Conservation (phyloP, 2,888 invertebrate genomes). For the Schrankia costaestrigalis region DNA sequence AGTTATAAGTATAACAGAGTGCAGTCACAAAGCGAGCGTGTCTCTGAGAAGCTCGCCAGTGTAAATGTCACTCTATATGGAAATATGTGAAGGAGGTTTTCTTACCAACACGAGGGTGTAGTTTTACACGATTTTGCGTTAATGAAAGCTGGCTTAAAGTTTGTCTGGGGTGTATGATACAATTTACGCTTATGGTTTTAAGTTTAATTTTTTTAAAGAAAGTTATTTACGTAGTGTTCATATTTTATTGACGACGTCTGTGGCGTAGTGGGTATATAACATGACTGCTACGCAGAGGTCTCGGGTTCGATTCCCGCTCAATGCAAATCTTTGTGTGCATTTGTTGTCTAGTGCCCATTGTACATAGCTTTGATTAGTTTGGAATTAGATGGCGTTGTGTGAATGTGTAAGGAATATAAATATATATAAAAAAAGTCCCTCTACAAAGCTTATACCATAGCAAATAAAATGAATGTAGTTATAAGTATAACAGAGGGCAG, state of each 20-base stretch:
- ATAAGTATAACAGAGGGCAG: slow-evolving; percentile 8
- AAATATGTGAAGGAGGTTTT: slow-evolving; percentile 42
- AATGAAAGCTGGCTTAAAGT: slow-evolving; percentile 27
- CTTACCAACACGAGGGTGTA: slow-evolving; percentile 34
- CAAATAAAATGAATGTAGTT: slow-evolving; percentile 23
- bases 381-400: too few relatives aligned
- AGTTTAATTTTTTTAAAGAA: too few relatives aligned
- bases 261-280: too few relatives aligned
- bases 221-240: too few relatives aligned
- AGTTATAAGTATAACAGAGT: slow-evolving; percentile 9
- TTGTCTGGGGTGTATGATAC: neutral
- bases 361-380: too few relatives aligned
- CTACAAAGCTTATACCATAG: slow-evolving; percentile 9
- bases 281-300: too few relatives aligned
- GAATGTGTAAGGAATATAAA: too few relatives aligned
- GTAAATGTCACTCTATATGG: slow-evolving; percentile 57
- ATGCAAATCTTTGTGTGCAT: too few relatives aligned
- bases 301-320: too few relatives aligned
- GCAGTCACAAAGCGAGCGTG: slow-evolving; percentile 29
- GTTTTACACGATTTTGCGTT: slow-evolving; percentile 33
- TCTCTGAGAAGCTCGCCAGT: slow-evolving; percentile 43
- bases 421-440: neutral
- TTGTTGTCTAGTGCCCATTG: too few relatives aligned
- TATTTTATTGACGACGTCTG: too few relatives aligned
- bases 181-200: neutral